These are phyloP conservation scores for Pongo pygmaeus DNA, from an alignment of 2,113 vertebrate genomes.

Conservation along the genomic window DNA sequence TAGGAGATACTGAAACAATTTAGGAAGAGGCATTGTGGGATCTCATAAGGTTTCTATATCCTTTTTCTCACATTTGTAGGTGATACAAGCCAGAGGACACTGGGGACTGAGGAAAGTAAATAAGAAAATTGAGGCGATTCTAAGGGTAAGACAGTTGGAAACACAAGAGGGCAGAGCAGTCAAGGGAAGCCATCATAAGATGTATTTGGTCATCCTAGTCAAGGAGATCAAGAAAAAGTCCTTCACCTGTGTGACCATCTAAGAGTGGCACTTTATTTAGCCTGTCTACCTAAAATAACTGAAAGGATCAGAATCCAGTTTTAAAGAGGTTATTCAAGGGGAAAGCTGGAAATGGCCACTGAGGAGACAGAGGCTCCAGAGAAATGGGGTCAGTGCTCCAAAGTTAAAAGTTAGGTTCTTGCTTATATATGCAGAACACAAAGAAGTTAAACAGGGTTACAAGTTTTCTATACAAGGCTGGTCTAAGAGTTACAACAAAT, in stretches of 20 bases:
- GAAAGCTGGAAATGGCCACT: neutral
- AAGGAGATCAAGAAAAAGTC: neutral
- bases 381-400: neutral
- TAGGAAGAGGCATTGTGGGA: neutral
- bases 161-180: neutral
- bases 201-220: neutral
- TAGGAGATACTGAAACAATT: neutral
- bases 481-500: neutral
- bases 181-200: neutral
- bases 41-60: neutral
- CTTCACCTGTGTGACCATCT: neutral
- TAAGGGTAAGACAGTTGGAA: neutral
- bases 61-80: neutral
- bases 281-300: neutral
- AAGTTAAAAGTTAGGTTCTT: neutral
- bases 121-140: neutral
- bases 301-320: neutral
- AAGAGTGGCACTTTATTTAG: neutral
- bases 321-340: neutral
- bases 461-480: neutral
- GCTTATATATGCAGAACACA: neutral
- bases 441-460: neutral
- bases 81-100: neutral
- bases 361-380: neutral
- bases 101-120: neutral